Conservation (phyloP, 2,113 vertebrate genomes). For the Corvus cornix region DNA sequence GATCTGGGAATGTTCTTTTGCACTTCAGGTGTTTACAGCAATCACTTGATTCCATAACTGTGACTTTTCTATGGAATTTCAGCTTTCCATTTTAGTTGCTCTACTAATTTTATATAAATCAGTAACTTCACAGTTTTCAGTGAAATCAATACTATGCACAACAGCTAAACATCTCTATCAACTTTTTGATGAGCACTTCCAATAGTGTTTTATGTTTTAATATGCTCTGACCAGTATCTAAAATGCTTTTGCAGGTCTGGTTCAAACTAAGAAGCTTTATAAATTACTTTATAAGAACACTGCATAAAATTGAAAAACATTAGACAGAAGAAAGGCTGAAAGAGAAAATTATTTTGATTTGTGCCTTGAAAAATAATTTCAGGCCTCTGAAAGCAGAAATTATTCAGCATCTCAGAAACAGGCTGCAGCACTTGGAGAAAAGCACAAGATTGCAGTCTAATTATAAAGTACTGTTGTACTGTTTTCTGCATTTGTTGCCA, state of each 20-base stretch:
- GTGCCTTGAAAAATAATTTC: neutral
- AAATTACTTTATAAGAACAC: neutral
- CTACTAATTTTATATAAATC: neutral
- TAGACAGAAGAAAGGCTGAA: neutral
- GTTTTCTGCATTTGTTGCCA: neutral
- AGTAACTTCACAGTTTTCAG: neutral
- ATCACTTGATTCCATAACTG: neutral
- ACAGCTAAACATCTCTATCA: neutral
- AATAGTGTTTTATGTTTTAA: neutral
- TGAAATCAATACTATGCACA: neutral
- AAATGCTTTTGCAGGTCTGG: neutral
- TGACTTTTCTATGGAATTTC: neutral
- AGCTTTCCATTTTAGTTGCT: neutral
- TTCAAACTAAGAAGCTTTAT: neutral
- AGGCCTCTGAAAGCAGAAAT: neutral
- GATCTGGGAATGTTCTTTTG: neutral
- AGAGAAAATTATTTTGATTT: conserved; percentile 11
- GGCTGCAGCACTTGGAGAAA: neutral
- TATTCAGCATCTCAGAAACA: neutral
- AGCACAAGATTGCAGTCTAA: neutral
- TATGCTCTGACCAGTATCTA: neutral
- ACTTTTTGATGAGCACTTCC: neutral
- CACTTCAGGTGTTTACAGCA: neutral
- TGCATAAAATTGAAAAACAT: neutral
- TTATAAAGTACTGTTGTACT: neutral